phyloP scores from a whole-genome alignment of 2,113 vertebrate species.

The Elanus axillaris region DNA sequence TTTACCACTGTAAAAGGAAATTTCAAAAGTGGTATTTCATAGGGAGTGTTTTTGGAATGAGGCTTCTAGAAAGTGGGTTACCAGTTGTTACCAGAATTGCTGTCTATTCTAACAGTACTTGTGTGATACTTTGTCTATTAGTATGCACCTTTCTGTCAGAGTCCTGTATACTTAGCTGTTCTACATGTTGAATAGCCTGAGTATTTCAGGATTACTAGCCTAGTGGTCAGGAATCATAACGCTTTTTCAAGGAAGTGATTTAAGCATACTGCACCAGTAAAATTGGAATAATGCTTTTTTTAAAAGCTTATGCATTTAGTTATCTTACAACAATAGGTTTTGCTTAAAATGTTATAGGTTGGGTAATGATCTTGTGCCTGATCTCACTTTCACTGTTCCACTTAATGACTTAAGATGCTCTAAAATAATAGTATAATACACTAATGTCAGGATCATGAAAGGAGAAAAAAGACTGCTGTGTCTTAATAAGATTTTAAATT shows the following conservation, averaged over 20 bases:
- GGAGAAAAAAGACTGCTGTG: background rate
- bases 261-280: background rate
- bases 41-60: background rate
- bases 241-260: background rate
- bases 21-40: background rate
- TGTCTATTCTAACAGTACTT: background rate
- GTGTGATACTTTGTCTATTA: background rate
- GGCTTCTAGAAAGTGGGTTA: background rate
- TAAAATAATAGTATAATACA: background rate
- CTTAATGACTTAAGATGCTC: background rate
- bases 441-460: background rate
- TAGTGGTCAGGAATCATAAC: background rate
- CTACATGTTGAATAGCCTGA: background rate
- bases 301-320: background rate
- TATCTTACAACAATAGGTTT: background rate
- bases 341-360: background rate
- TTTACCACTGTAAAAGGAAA: background rate
- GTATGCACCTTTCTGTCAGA: background rate
- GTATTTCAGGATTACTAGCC: constrained; percentile 16
- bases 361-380: background rate
- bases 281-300: background rate
- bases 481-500: background rate
- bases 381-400: background rate
- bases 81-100: background rate
- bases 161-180: background rate